Evolutionary conservation across 2,888 invertebrate species (phyloP).

Genomic region (Meloe dianella): DNA sequence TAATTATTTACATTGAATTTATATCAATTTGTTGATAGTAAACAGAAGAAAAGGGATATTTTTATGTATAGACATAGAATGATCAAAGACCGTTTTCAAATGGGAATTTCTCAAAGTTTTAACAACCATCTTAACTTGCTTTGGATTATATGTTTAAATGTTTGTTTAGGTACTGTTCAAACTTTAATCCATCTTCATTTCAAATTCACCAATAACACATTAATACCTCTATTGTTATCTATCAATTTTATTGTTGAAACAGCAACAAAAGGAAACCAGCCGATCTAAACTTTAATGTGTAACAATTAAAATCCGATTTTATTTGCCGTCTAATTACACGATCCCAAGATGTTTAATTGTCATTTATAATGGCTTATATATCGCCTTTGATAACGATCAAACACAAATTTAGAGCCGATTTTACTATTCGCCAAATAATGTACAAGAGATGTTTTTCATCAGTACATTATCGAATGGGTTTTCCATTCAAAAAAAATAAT

Average conservation of each 20-base stretch:
- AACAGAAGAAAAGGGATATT: not conserved
- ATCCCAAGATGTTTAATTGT: not conserved
- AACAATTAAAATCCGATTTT: conserved; percentile 2
- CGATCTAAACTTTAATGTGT: not conserved
- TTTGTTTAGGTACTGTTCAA: not conserved
- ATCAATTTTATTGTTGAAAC: not conserved
- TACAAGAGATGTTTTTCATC: too few relatives aligned
- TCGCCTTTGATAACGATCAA: not conserved
- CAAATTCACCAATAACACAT: not conserved
- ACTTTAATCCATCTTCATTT: not conserved
- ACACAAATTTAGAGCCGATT: too few relatives aligned
- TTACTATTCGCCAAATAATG: too few relatives aligned
- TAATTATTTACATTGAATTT: not conserved
- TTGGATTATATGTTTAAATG: not conserved
- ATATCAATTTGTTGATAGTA: not conserved
- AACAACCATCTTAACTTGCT: not conserved
- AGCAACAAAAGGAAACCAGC: too few relatives aligned
- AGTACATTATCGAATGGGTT: too few relatives aligned
- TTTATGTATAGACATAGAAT: not conserved
- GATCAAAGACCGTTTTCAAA: not conserved
- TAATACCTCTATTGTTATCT: not conserved
- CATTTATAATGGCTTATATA: not conserved
- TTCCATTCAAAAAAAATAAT: too few relatives aligned
- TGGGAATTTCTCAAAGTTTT: not conserved
- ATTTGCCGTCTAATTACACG: not conserved